Conservation (phyloP, 1,140 invertebrate species). For the Drosophila azteca region DNA sequence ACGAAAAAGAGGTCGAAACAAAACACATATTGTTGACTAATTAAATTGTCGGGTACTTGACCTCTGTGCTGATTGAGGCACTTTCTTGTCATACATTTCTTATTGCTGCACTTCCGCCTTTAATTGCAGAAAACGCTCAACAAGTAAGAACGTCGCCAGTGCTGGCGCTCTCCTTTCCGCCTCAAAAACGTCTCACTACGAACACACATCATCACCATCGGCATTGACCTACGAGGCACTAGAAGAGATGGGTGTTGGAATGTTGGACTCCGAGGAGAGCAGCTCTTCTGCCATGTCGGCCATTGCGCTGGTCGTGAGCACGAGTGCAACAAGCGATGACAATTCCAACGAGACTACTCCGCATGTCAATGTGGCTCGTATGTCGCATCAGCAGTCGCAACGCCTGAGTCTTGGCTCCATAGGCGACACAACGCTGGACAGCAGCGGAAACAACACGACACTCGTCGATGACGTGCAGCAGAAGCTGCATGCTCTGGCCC, state of each 20-base stretch:
- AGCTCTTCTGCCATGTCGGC: slow-evolving; percentile 75
- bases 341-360: slow-evolving; percentile 79
- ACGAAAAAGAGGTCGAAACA: slow-evolving; percentile 54
- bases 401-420: slow-evolving; percentile 51
- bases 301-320: slow-evolving; percentile 62
- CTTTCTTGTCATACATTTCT: slow-evolving; percentile 41
- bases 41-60: slow-evolving; percentile 65
- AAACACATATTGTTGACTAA: slow-evolving; percentile 24
- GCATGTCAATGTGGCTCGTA: slow-evolving; percentile 55
- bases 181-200: slow-evolving; percentile 59
- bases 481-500: slow-evolving; percentile 38
- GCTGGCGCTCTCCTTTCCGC: slow-evolving; percentile 16
- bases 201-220: slow-evolving; percentile 69
- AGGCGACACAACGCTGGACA: slow-evolving; percentile 52
- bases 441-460: slow-evolving; percentile 34
- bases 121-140: slow-evolving; percentile 70
- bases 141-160: slow-evolving; percentile 40
- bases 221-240: slow-evolving; percentile 68
- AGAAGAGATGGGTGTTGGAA: slow-evolving; percentile 81
- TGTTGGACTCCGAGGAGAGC: slow-evolving; percentile 82
- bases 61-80: slow-evolving; percentile 59
- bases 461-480: slow-evolving; percentile 49
- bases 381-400: slow-evolving; percentile 58
- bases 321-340: slow-evolving; percentile 70
- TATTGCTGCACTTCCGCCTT: slow-evolving; percentile 10